phyloP scores from a whole-genome alignment of 1,140 invertebrate species.

The Anastrepha ludens region DNA sequence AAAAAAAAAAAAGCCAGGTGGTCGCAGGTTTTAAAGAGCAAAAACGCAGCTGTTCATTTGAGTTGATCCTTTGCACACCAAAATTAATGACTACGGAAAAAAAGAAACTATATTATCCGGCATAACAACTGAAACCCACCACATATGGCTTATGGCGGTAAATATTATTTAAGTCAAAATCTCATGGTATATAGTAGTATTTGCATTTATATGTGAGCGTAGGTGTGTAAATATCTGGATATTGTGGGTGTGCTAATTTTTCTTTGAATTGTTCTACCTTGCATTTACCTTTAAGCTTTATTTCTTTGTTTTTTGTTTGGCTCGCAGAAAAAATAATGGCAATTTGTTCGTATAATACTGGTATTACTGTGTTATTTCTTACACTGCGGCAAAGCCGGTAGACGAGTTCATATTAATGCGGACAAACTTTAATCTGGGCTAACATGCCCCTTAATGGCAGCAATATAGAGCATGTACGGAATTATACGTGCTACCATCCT shows the following conservation, averaged over 20 bases:
- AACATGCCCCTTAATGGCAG: slow-evolving; percentile 40
- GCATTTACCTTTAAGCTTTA: slow-evolving; percentile 11
- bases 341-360: not conserved
- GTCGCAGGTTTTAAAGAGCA: not conserved
- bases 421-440: slow-evolving; percentile 42
- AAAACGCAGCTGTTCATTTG: not conserved
- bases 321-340: not conserved
- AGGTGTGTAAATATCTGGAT: not conserved
- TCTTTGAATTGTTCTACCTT: slow-evolving; percentile 29
- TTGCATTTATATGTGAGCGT: not conserved
- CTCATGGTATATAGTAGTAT: not conserved
- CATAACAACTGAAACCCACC: slow-evolving; percentile 22
- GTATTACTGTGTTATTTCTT: slow-evolving; percentile 1
- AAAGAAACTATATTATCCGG: not conserved
- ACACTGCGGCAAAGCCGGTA: slow-evolving; percentile 37
- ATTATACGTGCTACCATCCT: not conserved
- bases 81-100: slow-evolving; percentile 13
- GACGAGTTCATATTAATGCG: slow-evolving; percentile 37
- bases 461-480: slow-evolving; percentile 25
- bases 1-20: not conserved
- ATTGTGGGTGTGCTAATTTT: not conserved
- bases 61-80: slow-evolving; percentile 17
- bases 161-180: not conserved
- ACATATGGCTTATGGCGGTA: slow-evolving; percentile 35
- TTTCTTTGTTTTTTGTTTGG: not conserved